Evolutionary conservation across 2,888 invertebrate genomes (phyloP), one percentile per base, ranked within the genome.

Genomic region (Mystacides longicornis): DNA sequence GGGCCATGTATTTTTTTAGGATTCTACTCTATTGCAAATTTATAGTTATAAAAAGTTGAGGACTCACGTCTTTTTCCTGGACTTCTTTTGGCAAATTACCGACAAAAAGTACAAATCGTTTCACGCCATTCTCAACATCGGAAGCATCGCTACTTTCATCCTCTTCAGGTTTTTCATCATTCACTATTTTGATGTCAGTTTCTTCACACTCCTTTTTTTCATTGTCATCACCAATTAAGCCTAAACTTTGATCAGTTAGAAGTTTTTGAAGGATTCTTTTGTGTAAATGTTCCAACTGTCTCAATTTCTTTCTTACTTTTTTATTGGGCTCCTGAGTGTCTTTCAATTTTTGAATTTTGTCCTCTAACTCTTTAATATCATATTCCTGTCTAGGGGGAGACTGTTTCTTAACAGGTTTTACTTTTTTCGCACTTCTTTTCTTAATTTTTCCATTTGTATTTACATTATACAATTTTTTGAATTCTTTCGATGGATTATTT

Each of bases 91-190:
- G 73, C 22, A 77, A 63, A 60, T 77, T 77, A 0, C 77, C 77
- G 23, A 77, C 59, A 63, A 77, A 77, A 20, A 75, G 75, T 1
- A 77, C 72, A 68, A 76, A 77, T 70, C 77, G 67, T 58, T 75
- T 76, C 0, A 72, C 69, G 0, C 73, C 71, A 55, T 68, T 71
- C 1, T 69, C 22, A 21, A 56, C 54, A 23, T 51, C 54, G 47
- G 49, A 45, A 23, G 54, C 69, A 11, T 48, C 31, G 42, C 21
- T 22, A 2, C 37, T 27, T 42, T 43, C 49, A 21, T 47, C 54
- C 20, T 50, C 46, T 20, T 52, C 49, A 42, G n/a, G 31, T 4
- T 49, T 22, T 2, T 52, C 33, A n/a, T 49, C 48, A 3, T 14
- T 14, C 37, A 14, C 37, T 7, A 11, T 7, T 27, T 7, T 27